A percentile compares a stretch with the other conserved stretches of the same genome.
phyloP scores from a whole-genome alignment of 2,797 vertebrate genomes.

The Dallia pectoralis region DNA sequence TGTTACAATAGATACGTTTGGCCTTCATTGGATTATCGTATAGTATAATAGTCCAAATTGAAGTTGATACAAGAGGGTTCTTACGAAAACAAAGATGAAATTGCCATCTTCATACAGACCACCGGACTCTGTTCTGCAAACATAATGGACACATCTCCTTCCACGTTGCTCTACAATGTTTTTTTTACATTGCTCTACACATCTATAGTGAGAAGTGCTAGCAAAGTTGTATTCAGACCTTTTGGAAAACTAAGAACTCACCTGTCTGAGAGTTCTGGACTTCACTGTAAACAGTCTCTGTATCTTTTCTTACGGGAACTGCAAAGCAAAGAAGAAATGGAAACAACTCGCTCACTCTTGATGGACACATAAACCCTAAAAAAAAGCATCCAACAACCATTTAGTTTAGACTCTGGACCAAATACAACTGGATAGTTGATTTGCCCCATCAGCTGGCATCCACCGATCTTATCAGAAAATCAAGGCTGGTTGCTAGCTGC shows the following conservation, averaged over 20 bases:
- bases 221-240: too few relatives aligned
- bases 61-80: slow-evolving; percentile 61
- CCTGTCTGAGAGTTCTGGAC: slow-evolving; percentile 83
- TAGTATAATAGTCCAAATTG: too few relatives aligned
- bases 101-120: slow-evolving; percentile 21
- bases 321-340: slow-evolving; percentile 53
- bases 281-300: slow-evolving; percentile 94
- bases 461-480: not conserved
- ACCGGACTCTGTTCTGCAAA: slow-evolving; percentile 2
- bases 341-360: not conserved
- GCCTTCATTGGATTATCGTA: not conserved
- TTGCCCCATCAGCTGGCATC: not conserved
- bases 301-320: slow-evolving; percentile 84
- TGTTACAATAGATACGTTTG: slow-evolving; percentile 10
- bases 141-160: not conserved
- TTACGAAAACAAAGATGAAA: slow-evolving; percentile 48
- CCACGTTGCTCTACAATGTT: not conserved
- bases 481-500: not conserved
- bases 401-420: too few relatives aligned
- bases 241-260: slow-evolving; percentile 65
- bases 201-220: not conserved
- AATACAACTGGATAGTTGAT: not conserved
- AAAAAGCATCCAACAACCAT: too few relatives aligned
- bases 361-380: too few relatives aligned
- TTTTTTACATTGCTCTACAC: not conserved